Percentiles rank a stretch among this genome's conserved stretches.
phyloP scores from a whole-genome alignment of 1,140 invertebrate genomes.

The Phenacoccus solenopsis region DNA sequence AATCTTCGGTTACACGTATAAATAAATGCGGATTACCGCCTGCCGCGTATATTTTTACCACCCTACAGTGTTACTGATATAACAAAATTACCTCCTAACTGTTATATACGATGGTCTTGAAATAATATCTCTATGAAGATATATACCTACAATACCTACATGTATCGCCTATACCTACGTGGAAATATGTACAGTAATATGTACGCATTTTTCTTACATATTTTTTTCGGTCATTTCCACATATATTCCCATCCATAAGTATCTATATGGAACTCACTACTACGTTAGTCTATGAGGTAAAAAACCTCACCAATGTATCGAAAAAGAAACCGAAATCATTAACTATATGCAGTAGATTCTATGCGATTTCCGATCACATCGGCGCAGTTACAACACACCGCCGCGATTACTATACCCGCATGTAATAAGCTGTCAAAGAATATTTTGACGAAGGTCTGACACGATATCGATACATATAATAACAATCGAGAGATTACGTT shows the following conservation, averaged over 20 bases:
- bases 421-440: not conserved
- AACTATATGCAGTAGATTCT: no score
- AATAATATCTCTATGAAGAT: conserved; percentile 13
- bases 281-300: no score
- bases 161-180: not conserved
- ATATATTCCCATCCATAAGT: no score
- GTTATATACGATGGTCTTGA: conserved; percentile 13
- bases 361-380: no score
- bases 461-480: not conserved
- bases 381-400: no score
- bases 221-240: no score
- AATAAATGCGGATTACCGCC: conserved; percentile 14
- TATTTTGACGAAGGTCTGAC: conserved; percentile 17
- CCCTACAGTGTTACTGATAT: conserved; percentile 15
- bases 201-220: no score
- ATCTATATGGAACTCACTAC: no score
- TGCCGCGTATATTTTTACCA: conserved; percentile 10
- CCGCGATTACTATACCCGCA: not conserved
- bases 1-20: conserved; percentile 12
- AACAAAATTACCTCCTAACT: conserved; percentile 16
- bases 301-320: no score
- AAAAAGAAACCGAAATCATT: no score
- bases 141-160: not conserved
- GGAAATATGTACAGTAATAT: not conserved
- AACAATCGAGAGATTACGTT: not conserved